Base-by-base conservation (phyloP, 2,797 vertebrate species). In the Diplodus puntazzo region DNA sequence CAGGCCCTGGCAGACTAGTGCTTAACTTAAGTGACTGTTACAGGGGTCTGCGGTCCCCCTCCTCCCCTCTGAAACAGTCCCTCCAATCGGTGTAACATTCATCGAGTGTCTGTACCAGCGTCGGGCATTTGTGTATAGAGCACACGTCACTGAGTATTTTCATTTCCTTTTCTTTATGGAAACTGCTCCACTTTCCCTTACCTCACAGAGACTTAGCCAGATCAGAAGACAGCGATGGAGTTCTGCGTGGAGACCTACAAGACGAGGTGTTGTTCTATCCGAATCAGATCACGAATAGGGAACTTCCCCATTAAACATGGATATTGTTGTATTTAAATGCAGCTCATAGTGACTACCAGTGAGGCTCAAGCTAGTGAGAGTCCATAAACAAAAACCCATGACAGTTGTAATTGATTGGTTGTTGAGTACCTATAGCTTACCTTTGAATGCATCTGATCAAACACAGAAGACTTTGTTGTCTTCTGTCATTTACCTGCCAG, bases 11-110 rank as follows among this genome's bases (percentile, higher is more conserved):
- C 72, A 77, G 87, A 84, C 82, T 80, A 72, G 82, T 78, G 89
- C 89, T 89, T 76, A 82, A 84, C 85, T 93, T 88, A 90, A 92
- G 83, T 92, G 90, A 92, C 87, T 89, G 88, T 93, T 90, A 91
- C 73, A 90, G 70, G 84, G 90, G 91, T 94, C 90, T 80, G 76
- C 69, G 71, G 73, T 43, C 80, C 59, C 52, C 80, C 61, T 54
- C 73, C 50, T 78, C 70, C 75, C 48, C 61, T 89, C 61, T 83
- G 42, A 85, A 86, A 73, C 77, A 48, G 46, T 54, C 71, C 39
- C 64, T 80, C 49, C 63, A 46, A 52, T 54, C 72, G 60, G 64
- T 69, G 68, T 46, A 64, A 68, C 54, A 80, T 86, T 83, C 81
- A 82, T 76, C 57, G 10, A 79, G 60, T 74, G 58, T 70, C 69